These are phyloP conservation scores for Nephotettix cincticeps DNA, from an alignment of 1,140 invertebrate genomes.

Conservation along the genomic window DNA sequence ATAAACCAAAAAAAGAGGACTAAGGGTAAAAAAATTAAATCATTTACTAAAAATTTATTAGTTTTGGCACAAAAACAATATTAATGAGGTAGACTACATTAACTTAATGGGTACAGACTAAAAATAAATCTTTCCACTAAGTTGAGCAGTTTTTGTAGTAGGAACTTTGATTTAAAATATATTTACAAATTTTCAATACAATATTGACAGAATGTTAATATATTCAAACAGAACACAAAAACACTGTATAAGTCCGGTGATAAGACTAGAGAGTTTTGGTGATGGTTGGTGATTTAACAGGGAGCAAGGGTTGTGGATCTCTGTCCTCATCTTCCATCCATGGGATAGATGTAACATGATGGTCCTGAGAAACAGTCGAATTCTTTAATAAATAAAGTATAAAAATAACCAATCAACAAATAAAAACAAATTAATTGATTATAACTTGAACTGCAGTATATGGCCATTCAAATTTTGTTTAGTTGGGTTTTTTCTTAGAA, in stretches of 20 bases:
- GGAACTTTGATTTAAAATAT: constrained; percentile 7
- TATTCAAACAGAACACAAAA: background rate
- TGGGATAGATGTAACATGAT: background rate
- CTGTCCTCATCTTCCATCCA: constrained; percentile 7
- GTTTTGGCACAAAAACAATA: constrained; percentile 15
- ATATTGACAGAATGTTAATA: background rate
- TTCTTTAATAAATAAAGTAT: too few species aligned
- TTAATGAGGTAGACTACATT: background rate
- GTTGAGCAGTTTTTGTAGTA: constrained; percentile 14
- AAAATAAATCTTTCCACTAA: background rate
- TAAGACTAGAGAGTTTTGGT: constrained; percentile 14
- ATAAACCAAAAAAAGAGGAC: background rate
- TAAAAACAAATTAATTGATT: too few species aligned
- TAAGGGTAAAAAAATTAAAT: background rate
- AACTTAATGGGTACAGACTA: background rate
- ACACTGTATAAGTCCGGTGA: background rate
- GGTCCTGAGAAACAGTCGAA: background rate
- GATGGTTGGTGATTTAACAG: background rate
- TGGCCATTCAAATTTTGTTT: too few species aligned
- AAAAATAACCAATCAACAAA: too few species aligned
- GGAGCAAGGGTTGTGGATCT: background rate
- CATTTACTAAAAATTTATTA: constrained; percentile 1
- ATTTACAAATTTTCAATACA: constrained; percentile 7
- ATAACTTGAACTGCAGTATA: too few species aligned
- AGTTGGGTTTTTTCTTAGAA: too few species aligned